A percentile compares a stretch with the other conserved stretches of the same genome.
These are phyloP conservation scores for Apis laboriosa DNA, from an alignment of 1,140 invertebrate genomes.

Conservation along the genomic window DNA sequence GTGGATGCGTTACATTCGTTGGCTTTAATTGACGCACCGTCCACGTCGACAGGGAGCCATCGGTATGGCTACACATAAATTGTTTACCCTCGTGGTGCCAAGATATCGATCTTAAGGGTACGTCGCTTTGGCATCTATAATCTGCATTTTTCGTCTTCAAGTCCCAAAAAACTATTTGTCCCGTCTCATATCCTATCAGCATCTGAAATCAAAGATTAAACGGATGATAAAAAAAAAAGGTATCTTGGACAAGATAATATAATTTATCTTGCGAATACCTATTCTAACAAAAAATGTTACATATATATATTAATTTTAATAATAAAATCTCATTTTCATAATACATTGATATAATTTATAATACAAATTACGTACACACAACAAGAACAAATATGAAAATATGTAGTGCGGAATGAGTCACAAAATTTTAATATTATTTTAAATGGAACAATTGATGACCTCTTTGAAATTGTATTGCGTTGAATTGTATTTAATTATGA, in stretches of 20 bases:
- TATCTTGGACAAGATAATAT: neutral
- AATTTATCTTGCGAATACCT: conserved; percentile 22
- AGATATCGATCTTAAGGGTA: conserved; percentile 91
- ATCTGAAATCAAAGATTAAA: conserved; percentile 84
- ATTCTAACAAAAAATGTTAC: conserved; percentile 32
- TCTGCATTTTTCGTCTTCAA: conserved; percentile 91
- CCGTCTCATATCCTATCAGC: conserved; percentile 97
- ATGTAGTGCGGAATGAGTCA: conserved; percentile 53
- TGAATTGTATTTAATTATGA: conserved; percentile 5
- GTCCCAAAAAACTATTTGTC: conserved; percentile 98
- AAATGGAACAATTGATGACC: neutral
- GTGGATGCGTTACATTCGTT: conserved; percentile 91
- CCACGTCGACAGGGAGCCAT: conserved; percentile 97
- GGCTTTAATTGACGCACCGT: conserved; percentile 90
- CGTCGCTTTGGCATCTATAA: conserved; percentile 88
- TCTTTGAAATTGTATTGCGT: neutral
- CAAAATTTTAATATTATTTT: conserved; percentile 25
- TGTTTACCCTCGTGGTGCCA: conserved; percentile 99
- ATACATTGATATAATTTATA: conserved; percentile 38
- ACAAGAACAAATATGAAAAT: conserved; percentile 46
- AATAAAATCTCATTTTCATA: conserved; percentile 17
- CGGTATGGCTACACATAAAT: conserved; percentile 97
- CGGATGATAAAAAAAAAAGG: neutral
- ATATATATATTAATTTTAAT: conserved; percentile 4
- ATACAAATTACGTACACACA: conserved; percentile 55